Evolutionary conservation across 2,797 vertebrate species (phyloP).

Genomic region (Clarias laeviceps): DNA sequence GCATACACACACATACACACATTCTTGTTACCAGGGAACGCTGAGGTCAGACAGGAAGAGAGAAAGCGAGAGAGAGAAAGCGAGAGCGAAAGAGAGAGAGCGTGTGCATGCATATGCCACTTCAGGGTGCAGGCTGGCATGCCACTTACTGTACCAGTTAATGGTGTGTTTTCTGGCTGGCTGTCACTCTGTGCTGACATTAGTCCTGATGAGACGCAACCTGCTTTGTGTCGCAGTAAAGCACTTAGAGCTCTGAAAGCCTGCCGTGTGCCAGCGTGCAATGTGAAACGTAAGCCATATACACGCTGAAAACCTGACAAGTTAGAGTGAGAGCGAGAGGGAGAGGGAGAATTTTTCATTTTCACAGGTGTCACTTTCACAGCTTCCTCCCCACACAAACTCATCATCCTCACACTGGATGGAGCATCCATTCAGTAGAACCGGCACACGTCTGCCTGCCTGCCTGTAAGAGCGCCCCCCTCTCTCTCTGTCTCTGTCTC

Average conservation of each 20-base stretch:
- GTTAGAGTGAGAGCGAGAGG: conserved; percentile 44
- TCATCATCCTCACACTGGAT: conserved; percentile 42
- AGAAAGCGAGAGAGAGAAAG: not conserved
- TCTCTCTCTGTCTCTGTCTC: conserved; percentile 50
- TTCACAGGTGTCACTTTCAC: conserved; percentile 57
- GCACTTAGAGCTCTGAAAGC: conserved; percentile 56
- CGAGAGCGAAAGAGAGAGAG: not conserved
- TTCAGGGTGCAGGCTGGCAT: conserved; percentile 51
- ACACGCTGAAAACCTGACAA: conserved; percentile 34
- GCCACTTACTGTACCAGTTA: conserved; percentile 54
- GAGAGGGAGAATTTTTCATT: conserved; percentile 24
- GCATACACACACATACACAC: not conserved
- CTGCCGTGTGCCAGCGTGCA: conserved; percentile 39
- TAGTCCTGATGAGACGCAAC: conserved; percentile 51
- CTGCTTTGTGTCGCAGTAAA: conserved; percentile 54
- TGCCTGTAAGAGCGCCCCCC: not conserved
- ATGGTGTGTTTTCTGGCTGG: conserved; percentile 39
- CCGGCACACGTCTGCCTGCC: conserved; percentile 47
- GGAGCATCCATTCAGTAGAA: conserved; percentile 49
- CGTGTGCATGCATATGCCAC: conserved; percentile 48
- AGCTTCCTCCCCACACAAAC: conserved; percentile 37
- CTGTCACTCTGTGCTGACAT: conserved; percentile 53
- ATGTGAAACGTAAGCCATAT: conserved; percentile 50
- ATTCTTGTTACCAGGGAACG: conserved; percentile 53
- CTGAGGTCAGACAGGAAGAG: conserved; percentile 41